Percentiles rank a stretch among this genome's conserved stretches.
These are phyloP conservation scores for Percina caprodes DNA, from an alignment of 2,113 vertebrate genomes.

Conservation along the genomic window DNA sequence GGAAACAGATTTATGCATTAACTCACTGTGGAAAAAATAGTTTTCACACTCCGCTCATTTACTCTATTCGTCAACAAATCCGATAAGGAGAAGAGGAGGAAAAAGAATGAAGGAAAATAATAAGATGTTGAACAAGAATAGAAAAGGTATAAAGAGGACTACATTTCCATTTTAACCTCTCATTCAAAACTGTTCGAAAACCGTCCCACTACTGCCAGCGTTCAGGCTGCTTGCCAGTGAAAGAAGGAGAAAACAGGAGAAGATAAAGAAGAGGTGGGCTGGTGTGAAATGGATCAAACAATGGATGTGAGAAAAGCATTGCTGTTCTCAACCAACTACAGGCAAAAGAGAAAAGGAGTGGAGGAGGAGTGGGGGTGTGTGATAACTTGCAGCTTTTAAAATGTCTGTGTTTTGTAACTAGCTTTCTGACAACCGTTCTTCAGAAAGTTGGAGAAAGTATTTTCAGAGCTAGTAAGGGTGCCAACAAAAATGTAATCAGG, in stretches of 20 bases:
- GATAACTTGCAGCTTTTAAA: slow-evolving; percentile 72
- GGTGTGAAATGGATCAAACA: slow-evolving; percentile 81
- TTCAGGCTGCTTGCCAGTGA: slow-evolving; percentile 65
- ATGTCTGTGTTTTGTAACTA: slow-evolving; percentile 68
- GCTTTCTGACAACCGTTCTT: slow-evolving; percentile 44
- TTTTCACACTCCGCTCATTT: slow-evolving; percentile 61
- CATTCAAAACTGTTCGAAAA: slow-evolving; percentile 67
- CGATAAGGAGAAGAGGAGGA: slow-evolving; percentile 30
- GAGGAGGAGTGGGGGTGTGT: slow-evolving; percentile 63
- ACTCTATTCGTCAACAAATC: slow-evolving; percentile 45
- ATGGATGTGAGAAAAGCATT: slow-evolving; percentile 75
- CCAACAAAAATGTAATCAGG: slow-evolving; percentile 21
- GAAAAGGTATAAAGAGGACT: slow-evolving; percentile 47
- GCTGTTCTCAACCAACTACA: slow-evolving; percentile 69
- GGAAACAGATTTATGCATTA: slow-evolving; percentile 56
- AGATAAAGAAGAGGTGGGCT: slow-evolving; percentile 77
- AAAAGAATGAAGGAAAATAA: slow-evolving; percentile 42
- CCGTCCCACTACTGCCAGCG: slow-evolving; percentile 63
- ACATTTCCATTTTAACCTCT: slow-evolving; percentile 71
- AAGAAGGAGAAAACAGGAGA: slow-evolving; percentile 73
- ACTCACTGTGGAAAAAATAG: slow-evolving; percentile 30
- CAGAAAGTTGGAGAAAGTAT: slow-evolving; percentile 60
- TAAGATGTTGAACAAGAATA: slow-evolving; percentile 55
- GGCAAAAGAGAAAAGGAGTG: slow-evolving; percentile 67
- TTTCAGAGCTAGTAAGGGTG: slow-evolving; percentile 17